A percentile compares a stretch with the other conserved stretches of the same genome.
Evolutionary conservation across 2,888 invertebrate species (phyloP).

Genomic region (Leptinotarsa juncta): DNA sequence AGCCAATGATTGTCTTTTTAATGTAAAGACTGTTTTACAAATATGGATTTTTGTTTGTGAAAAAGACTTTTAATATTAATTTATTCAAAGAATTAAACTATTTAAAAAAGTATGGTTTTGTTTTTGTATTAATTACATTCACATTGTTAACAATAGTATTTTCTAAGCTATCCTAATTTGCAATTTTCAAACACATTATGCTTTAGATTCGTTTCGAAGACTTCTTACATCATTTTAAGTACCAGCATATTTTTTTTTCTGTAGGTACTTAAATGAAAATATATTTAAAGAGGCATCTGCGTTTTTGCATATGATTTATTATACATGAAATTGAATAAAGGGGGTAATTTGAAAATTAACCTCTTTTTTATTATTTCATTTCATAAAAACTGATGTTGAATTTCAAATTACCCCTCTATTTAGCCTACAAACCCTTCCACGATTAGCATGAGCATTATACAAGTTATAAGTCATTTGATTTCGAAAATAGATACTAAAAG

Average conservation of each 20-base stretch:
- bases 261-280: conserved; percentile 66
- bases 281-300: conserved; percentile 66
- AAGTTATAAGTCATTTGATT: too few species aligned
- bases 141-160: conserved; percentile 63
- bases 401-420: too few species aligned
- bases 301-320: conserved; percentile 68
- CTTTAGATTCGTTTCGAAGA: conserved; percentile 61
- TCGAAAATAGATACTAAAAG: too few species aligned
- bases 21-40: conserved; percentile 3
- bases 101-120: neutral
- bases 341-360: too few species aligned
- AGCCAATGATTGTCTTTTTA: conserved; percentile 9
- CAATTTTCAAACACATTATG: conserved; percentile 64
- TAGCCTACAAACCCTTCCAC: too few species aligned
- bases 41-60: conserved; percentile 5
- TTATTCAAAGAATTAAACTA: conserved; percentile 32
- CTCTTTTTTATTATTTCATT: too few species aligned
- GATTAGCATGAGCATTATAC: too few species aligned
- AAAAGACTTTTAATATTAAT: conserved; percentile 18
- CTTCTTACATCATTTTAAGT: conserved; percentile 65
- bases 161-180: conserved; percentile 64
- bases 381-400: too few species aligned
- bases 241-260: conserved; percentile 67
- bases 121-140: conserved; percentile 37
- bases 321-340: conserved; percentile 60